Base-by-base conservation (phyloP, 1,140 invertebrate species). In the Eulimnadia texana region DNA sequence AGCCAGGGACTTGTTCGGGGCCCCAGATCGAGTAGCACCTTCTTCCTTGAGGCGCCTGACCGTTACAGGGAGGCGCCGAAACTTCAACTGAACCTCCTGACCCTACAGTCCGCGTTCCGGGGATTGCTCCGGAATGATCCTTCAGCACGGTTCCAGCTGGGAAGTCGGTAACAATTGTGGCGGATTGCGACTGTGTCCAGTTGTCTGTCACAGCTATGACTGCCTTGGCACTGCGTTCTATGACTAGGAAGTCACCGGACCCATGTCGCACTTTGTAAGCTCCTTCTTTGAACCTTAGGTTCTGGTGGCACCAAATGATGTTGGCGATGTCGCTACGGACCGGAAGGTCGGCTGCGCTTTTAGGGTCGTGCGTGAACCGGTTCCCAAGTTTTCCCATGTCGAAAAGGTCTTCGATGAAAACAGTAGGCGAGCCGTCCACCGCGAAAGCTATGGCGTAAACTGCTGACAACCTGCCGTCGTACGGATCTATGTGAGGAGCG, bases 361-460 rank as follows among this genome's bases (percentile, higher is more conserved):
- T 57, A 33, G 55, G 55, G 29, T 57, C 28, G 55, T 57, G 55
- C 16, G 55, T 57, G 55, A 57, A 57, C 1, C 55, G 55, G 29
- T 57, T 57, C 0, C 55, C 55, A 6, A 57, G 27, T 42, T 1
- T 16, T 6, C 55, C 55, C 55, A 57, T 28, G 29, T 57, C 55
- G 28, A 57, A 57, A 25, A 57, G 55, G 25, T 57, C 55, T 29
- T 57, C 55, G n/a, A 57, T 57, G 28, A 57, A 57, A 42, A 57
- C 55, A 33, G 55, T 33, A 19, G 55, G 55, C 6, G 55, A 29
- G 2, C 55, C 55, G 29, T 57, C 55, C 9, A 57, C 55, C 9
- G 55, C 55, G 55, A 57, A 57, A 0, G 55, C 55, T 2, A 57
- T 6, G n/a, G 55, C 55, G 20, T 57, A 57, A 29, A n/a, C 55